Base-by-base conservation (phyloP, 1,140 invertebrate genomes). In the Brachionus calyciflorus region DNA sequence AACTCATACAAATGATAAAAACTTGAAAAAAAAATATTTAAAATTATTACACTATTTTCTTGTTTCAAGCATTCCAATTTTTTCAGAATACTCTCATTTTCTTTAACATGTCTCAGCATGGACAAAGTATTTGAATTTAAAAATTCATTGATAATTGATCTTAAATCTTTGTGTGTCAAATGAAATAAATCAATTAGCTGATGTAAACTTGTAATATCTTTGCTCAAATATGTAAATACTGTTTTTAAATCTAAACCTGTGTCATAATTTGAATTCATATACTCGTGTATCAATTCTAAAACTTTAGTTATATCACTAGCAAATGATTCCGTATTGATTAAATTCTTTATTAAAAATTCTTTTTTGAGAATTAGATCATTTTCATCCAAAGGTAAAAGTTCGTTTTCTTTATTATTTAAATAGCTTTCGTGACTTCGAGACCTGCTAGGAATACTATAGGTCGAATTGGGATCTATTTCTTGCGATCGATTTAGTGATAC, bases 311-410 rank as follows among this genome's bases (percentile, higher is more conserved):
- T 65, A n/a, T 65, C 60, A 44, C 40, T 65, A 44, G 40, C 24
- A 65, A 65, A 65, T n/a, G 60, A 65, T 24, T 65, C 60, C 21
- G 60, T 44, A 65, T 65, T 37, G 21, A 65, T 65, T n/a, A 65
- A 24, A 24, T 65, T 65, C 21, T 65, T 65, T 0, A 65, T 24
- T 21, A 65, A 65, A 46, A 65, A 65, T 28, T 65, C 60, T 41
- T 65, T 65, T 65, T 65, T 65, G 21, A 44, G 14, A 41, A 65
- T 65, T 10, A 44, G 26, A 24, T 65, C 40, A 65, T 44, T 65
- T 65, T 65, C 60, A 44, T 65, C 33, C 7, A 44, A 44, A 3
- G 17, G 40, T 24, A 65, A 2, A 37, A 4, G 7, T 21, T 65
- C 60, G 19, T 65, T 24, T 19, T 65, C 60, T 24, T 12, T 65